Conservation (phyloP, 2,888 invertebrate genomes). For the Pseudanteris insignis region DNA sequence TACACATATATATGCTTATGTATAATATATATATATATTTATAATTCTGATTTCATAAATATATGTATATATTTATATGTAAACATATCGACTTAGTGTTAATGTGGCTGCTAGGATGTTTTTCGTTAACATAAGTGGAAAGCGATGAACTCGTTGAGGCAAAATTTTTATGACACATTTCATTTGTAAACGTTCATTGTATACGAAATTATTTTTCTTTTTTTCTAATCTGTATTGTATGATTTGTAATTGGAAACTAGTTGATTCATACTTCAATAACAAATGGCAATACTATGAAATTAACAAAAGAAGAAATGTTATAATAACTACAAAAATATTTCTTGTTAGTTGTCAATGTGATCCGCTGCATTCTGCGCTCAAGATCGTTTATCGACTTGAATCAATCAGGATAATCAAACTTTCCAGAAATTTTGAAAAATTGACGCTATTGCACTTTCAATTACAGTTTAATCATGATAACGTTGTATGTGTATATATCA, state of each 20-base stretch:
- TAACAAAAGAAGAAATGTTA: slow-evolving; percentile 12
- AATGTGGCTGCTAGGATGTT: slow-evolving; percentile 40
- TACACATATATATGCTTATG: slow-evolving; percentile 40
- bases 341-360: slow-evolving; percentile 27
- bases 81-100: slow-evolving; percentile 36
- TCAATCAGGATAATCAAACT: slow-evolving; percentile 1
- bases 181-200: slow-evolving; percentile 16
- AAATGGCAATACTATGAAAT: neutral
- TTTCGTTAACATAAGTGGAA: slow-evolving; percentile 25
- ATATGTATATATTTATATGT: slow-evolving; percentile 14
- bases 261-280: neutral
- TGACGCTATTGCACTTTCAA: slow-evolving; percentile 46
- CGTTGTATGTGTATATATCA: slow-evolving; percentile 59
- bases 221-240: slow-evolving; percentile 1
- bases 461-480: slow-evolving; percentile 57
- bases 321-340: slow-evolving; percentile 25
- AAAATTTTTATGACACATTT: slow-evolving; percentile 13
- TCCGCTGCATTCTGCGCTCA: slow-evolving; percentile 23
- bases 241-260: slow-evolving; percentile 2
- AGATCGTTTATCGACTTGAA: slow-evolving; percentile 6
- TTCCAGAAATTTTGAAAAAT: slow-evolving; percentile 4
- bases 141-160: slow-evolving; percentile 25
- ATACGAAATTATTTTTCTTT: slow-evolving; percentile 9
- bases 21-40: slow-evolving; percentile 45
- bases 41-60: too few relatives aligned